Evolutionary conservation across 1,140 invertebrate genomes (phyloP), one percentile per base, ranked within the genome.

Genomic region (Ceratina calcarata): DNA sequence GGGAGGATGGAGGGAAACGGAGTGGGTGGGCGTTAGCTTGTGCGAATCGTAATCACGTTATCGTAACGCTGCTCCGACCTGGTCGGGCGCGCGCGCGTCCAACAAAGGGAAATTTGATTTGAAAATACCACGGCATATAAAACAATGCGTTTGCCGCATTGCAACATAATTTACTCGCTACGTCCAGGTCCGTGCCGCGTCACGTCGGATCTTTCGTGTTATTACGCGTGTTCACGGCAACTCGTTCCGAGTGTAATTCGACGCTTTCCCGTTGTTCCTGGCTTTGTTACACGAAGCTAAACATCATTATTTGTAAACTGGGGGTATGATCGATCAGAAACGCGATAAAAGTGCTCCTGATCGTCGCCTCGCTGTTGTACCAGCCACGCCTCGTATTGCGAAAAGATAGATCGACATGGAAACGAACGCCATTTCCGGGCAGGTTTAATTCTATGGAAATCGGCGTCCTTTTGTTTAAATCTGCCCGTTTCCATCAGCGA

Each of bases 261-360:
- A 85, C 77, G 78, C 78, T 78, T 62, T 70, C 64, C 18, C 73
- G 72, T 51, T 62, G 68, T 77, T 77, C 66, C 68, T 75, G 16
- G 58, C 82, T 77, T 85, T 84, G 83, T 84, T 84, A 58, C 45
- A 69, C 65, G 58, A 51, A 12, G 72, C 70, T 68, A 83, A 80
- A 81, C 74, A 77, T 84, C 79, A 84, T 85, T 85, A 85, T 81
- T 84, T 74, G 83, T 69, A 81, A 85, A 85, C 80, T 69, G 76
- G 62, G 75, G 27, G 62, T 73, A 64, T 69, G 76, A 79, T 79
- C 73, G 80, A 73, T 79, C 68, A 58, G 67, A 66, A 68, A 37
- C 24, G 13, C 61, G 65, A 58, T 51, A 49, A 49, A 37, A 80
- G 57, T 69, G 51, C 55, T 57, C 55, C 55, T 45, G 37, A 57